Evolutionary conservation across 2,797 vertebrate genomes (phyloP).

Genomic region (Trematomus bernacchii): DNA sequence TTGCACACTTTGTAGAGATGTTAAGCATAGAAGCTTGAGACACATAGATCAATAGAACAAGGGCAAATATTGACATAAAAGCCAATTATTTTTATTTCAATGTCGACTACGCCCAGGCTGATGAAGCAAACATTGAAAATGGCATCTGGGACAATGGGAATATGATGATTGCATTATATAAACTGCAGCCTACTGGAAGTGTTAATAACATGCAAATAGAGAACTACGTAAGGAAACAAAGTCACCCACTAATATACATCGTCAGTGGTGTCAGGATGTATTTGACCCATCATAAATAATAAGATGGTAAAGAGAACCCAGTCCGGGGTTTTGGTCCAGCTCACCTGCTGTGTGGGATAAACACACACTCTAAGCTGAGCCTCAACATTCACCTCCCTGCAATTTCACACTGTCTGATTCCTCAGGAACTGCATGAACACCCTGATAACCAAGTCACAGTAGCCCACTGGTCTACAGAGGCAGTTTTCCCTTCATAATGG

Average conservation of each 20-base stretch:
- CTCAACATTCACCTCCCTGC: conserved; percentile 71
- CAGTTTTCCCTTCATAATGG: conserved; percentile 63
- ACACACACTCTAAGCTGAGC: conserved; percentile 52
- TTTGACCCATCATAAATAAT: conserved; percentile 58
- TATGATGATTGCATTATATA: background rate
- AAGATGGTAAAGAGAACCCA: conserved; percentile 33
- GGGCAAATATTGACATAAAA: conserved; percentile 50
- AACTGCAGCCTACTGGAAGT: background rate
- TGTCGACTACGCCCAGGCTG: conserved; percentile 13
- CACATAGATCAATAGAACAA: conserved; percentile 36
- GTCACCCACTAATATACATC: conserved; percentile 11
- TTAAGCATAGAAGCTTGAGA: conserved; percentile 10
- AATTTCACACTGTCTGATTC: conserved; percentile 82
- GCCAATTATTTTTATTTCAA: conserved; percentile 46
- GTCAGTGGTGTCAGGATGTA: conserved; percentile 28
- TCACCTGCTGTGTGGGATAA: conserved; percentile 57
- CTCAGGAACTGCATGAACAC: conserved; percentile 72
- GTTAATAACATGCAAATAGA: conserved; percentile 29
- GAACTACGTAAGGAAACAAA: conserved; percentile 19
- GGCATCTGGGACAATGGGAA: conserved; percentile 33
- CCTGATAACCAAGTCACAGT: conserved; percentile 72
- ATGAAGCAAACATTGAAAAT: conserved; percentile 52
- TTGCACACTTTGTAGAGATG: conserved; percentile 19
- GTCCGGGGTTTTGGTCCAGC: conserved; percentile 50
- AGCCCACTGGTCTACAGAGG: conserved; percentile 56